These are phyloP conservation scores for Batillaria attramentaria DNA, from an alignment of 1,140 invertebrate species.

Conservation along the genomic window DNA sequence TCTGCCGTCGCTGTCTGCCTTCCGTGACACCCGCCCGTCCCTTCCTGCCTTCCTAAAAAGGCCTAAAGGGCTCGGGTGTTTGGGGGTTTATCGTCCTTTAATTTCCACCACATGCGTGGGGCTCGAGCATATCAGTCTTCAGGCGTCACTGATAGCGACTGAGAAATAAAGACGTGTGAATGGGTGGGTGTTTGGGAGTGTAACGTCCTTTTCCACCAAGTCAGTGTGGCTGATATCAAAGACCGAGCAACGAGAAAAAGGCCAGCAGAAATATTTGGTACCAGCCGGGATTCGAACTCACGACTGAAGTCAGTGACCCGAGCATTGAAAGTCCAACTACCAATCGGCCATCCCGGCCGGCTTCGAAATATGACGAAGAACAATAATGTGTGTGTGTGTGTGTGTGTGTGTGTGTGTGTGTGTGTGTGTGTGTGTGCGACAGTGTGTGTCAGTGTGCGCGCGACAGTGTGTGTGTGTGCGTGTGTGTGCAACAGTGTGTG, in stretches of 20 bases:
- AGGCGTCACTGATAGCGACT: too few species aligned
- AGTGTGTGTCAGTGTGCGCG: neutral
- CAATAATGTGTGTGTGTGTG: neutral
- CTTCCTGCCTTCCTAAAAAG: too few species aligned
- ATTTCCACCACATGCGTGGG: too few species aligned
- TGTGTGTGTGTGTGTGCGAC: neutral
- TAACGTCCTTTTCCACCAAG: neutral
- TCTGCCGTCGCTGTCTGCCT: too few species aligned
- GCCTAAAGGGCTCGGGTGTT: too few species aligned
- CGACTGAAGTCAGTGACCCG: too few species aligned
- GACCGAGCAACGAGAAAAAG: neutral
- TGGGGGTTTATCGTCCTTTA: too few species aligned
- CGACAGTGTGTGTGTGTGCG: neutral
- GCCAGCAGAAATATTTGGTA: neutral
- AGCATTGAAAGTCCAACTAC: neutral
- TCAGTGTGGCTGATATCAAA: neutral
- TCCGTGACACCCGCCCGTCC: too few species aligned
- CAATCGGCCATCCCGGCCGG: neutral
- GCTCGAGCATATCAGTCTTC: too few species aligned
- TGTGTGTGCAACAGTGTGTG: slow-evolving; percentile 24
- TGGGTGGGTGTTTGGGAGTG: too few species aligned
- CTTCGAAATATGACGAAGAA: neutral
- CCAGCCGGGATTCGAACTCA: neutral
- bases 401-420: neutral
- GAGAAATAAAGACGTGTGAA: too few species aligned